These are phyloP conservation scores for Anguilla anguilla DNA, from an alignment of 2,797 vertebrate genomes.

Conservation along the genomic window DNA sequence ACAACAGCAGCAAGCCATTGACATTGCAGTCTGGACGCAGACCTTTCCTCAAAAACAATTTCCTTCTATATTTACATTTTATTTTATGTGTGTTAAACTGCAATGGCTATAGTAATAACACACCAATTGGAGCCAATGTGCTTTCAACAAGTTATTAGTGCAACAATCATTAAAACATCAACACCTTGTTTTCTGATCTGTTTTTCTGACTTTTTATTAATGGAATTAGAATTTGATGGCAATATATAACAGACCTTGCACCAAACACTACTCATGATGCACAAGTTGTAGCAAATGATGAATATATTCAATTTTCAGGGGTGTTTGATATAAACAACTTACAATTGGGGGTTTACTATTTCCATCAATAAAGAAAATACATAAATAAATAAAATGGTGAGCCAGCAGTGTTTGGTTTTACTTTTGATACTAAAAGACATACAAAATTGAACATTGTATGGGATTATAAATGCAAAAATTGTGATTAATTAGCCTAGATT, in stretches of 20 bases:
- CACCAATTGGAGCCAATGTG: background rate
- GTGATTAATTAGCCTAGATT: background rate
- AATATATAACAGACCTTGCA: background rate
- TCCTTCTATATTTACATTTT: background rate
- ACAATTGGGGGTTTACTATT: background rate
- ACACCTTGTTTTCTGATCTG: no score
- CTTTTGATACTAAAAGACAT: background rate
- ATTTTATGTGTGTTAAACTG: background rate
- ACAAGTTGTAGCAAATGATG: background rate
- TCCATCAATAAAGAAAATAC: background rate
- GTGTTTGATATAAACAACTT: background rate
- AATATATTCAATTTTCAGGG: background rate
- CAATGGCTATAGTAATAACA: background rate
- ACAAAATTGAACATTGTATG: background rate
- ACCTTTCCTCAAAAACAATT: background rate
- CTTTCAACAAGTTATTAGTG: no score
- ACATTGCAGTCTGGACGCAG: background rate
- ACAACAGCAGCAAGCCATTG: background rate
- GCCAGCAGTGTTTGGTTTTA: background rate
- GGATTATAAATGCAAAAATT: background rate
- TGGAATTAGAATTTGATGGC: background rate
- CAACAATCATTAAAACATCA: no score
- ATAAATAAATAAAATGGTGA: background rate
- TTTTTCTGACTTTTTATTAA: background rate
- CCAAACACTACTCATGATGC: background rate